Evolutionary conservation across 2,888 invertebrate species (phyloP).

Genomic region (Melanophora roralis): DNA sequence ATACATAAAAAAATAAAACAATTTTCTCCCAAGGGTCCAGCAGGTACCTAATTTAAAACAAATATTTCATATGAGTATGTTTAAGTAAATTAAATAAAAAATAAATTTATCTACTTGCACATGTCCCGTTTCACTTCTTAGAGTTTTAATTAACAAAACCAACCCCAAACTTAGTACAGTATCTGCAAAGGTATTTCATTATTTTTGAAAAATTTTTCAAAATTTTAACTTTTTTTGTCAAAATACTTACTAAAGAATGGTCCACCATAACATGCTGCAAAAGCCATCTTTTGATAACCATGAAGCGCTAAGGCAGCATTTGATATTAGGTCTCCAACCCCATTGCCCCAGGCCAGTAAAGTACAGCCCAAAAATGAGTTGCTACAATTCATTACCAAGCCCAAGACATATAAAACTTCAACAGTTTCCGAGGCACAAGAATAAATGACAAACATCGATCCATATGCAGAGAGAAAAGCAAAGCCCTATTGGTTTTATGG

Average conservation of each 20-base stretch:
- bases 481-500: conserved; percentile 57
- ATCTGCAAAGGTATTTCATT: conserved; percentile 48
- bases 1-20: conserved; percentile 66
- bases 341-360: conserved; percentile 83
- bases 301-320: conserved; percentile 80
- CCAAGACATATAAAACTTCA: conserved; percentile 79
- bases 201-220: no score
- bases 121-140: conserved; percentile 10
- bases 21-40: conserved; percentile 67
- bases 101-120: conserved; percentile 8
- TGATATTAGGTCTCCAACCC: conserved; percentile 79
- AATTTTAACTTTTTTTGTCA: background rate
- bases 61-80: background rate
- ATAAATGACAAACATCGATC: conserved; percentile 80
- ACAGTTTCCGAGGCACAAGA: conserved; percentile 81
- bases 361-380: conserved; percentile 82
- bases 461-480: conserved; percentile 64
- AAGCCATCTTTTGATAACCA: conserved; percentile 82
- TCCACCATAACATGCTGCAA: conserved; percentile 83
- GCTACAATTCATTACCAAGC: conserved; percentile 80
- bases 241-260: conserved; percentile 80
- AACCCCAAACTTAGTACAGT: conserved; percentile 61
- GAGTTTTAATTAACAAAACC: conserved; percentile 58
- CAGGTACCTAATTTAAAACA: conserved; percentile 40
- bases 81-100: background rate